These are phyloP conservation scores for Pseudorhombus dupliciocellatus DNA, from an alignment of 2,113 vertebrate species.

Conservation along the genomic window DNA sequence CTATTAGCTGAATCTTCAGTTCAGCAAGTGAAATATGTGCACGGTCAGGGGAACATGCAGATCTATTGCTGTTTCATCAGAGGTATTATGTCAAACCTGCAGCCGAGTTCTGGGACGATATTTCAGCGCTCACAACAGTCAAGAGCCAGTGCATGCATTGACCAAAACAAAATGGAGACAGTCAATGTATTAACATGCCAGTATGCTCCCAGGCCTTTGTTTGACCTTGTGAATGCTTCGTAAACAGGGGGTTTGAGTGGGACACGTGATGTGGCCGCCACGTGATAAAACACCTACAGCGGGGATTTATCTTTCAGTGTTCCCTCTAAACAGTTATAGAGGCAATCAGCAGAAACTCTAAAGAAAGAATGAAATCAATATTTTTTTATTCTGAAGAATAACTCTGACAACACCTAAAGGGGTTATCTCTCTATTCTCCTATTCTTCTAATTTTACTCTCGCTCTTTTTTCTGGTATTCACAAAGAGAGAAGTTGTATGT, in stretches of 20 bases:
- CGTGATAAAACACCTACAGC: not conserved
- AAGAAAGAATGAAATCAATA: slow-evolving; percentile 45
- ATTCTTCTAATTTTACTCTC: not conserved
- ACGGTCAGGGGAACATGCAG: slow-evolving; percentile 1
- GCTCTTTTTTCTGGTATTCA: not conserved
- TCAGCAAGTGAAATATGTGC: slow-evolving; percentile 24
- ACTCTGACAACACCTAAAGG: slow-evolving; percentile 14
- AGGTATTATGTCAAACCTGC: not conserved
- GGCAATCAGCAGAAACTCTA: slow-evolving; percentile 25
- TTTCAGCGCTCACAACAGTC: not conserved
- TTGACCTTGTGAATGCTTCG: slow-evolving; percentile 3
- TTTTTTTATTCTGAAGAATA: slow-evolving; percentile 19
- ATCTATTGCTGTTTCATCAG: slow-evolving; percentile 2
- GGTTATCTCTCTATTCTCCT: not conserved
- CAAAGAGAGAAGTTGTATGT: not conserved
- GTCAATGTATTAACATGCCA: slow-evolving; percentile 27
- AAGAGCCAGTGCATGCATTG: not conserved
- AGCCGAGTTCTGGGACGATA: not conserved
- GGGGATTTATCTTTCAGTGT: not conserved
- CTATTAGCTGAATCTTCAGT: not conserved
- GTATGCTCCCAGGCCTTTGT: slow-evolving; percentile 6
- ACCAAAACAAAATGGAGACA: not conserved
- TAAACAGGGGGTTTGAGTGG: not conserved
- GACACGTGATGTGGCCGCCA: not conserved
- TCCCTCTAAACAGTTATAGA: slow-evolving; percentile 1